phyloP scores from a whole-genome alignment of 2,888 invertebrate genomes.

The Thymelicus lineola region DNA sequence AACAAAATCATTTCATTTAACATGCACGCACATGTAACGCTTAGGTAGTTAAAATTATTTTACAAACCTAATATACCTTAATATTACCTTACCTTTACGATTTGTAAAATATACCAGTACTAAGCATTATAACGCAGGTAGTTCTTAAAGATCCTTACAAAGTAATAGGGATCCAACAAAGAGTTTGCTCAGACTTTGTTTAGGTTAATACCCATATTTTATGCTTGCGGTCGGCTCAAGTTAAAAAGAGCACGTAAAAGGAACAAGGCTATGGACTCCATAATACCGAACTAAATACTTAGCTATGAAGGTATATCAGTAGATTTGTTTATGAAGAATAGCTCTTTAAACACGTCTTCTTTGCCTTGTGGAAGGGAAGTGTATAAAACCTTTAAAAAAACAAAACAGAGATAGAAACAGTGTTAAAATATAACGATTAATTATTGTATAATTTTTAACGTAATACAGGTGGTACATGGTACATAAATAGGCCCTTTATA shows the following conservation, averaged over 20 bases:
- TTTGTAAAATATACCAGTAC: conserved; percentile 1
- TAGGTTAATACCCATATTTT: conserved; percentile 53
- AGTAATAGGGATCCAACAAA: conserved; percentile 49
- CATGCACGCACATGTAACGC: too few relatives aligned
- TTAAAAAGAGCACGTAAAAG: conserved; percentile 33
- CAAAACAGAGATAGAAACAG: not conserved
- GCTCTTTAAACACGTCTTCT: not conserved
- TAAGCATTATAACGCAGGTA: not conserved
- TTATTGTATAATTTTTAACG: too few relatives aligned
- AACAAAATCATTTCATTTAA: too few relatives aligned
- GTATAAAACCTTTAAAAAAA: not conserved
- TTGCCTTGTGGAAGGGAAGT: not conserved
- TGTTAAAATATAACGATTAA: too few relatives aligned
- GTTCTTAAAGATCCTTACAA: conserved; percentile 42
- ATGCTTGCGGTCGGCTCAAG: conserved; percentile 47
- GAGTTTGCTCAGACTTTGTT: conserved; percentile 53
- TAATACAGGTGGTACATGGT: too few relatives aligned
- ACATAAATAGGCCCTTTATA: too few relatives aligned
- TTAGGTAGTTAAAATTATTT: not conserved
- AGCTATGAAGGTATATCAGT: conserved; percentile 40
- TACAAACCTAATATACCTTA: not conserved
- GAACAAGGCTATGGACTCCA: conserved; percentile 13
- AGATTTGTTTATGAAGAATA: not conserved
- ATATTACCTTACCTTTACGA: not conserved
- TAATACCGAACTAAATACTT: conserved; percentile 16